Evolutionary conservation across 2,888 invertebrate species (phyloP).

Genomic region (Nipponacmea schrenckii): DNA sequence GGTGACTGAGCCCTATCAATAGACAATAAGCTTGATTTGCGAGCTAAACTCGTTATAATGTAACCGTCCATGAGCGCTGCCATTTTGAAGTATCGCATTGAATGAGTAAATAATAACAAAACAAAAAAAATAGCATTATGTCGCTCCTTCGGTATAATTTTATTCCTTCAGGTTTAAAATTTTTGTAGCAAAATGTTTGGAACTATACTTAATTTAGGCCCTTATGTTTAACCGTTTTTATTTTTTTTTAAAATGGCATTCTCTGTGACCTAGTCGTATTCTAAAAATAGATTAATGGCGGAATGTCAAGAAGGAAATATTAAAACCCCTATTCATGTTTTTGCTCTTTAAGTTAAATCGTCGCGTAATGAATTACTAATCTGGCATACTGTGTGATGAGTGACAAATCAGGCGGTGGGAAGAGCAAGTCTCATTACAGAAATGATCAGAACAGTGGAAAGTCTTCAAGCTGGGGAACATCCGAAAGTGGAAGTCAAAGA

Average conservation of each 20-base stretch:
- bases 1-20: constrained; percentile 7
- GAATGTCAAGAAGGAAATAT: constrained; percentile 18
- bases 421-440: constrained; percentile 45
- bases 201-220: no score
- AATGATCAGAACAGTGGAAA: constrained; percentile 38
- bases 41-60: neutral
- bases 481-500: constrained; percentile 35
- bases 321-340: constrained; percentile 9
- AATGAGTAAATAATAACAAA: neutral
- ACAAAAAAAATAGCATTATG: neutral
- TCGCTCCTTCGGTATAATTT: neutral
- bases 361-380: neutral
- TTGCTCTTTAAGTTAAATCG: no score
- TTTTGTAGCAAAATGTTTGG: no score
- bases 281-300: constrained; percentile 18
- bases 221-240: no score
- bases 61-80: constrained; percentile 11
- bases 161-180: constrained; percentile 2
- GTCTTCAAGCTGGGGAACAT: constrained; percentile 23
- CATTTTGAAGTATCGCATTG: constrained; percentile 9
- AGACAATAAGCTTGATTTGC: constrained; percentile 13
- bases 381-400: constrained; percentile 42
- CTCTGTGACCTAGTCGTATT: no score
- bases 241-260: no score
- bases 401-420: constrained; percentile 50